phyloP scores from a whole-genome alignment of 2,888 invertebrate genomes.

The Eupithecia tripunctaria region DNA sequence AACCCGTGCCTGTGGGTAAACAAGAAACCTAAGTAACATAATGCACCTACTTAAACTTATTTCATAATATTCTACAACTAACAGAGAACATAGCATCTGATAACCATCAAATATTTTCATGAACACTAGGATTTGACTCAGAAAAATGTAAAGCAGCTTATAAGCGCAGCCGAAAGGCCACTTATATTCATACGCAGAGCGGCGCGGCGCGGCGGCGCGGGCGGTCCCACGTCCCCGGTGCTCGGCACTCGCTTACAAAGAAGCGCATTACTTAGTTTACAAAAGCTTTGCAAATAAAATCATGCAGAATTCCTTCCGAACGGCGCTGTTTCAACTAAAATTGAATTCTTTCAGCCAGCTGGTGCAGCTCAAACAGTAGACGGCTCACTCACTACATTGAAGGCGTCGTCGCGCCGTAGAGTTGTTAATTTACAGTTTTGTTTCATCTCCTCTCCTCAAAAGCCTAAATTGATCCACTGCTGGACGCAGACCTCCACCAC shows the following conservation, averaged over 20 bases:
- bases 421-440: neutral
- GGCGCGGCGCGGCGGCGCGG: too few relatives aligned
- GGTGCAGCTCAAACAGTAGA: slow-evolving; percentile 3
- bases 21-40: too few relatives aligned
- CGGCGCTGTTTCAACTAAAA: slow-evolving; percentile 45
- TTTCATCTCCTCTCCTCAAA: neutral
- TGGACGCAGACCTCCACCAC: too few relatives aligned
- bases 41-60: neutral
- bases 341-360: slow-evolving; percentile 45
- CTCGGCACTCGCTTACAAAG: slow-evolving; percentile 36
- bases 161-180: neutral
- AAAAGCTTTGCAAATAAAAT: slow-evolving; percentile 44
- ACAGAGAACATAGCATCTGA: neutral
- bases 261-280: slow-evolving; percentile 42
- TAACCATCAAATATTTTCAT: neutral
- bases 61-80: neutral
- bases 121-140: neutral
- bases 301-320: slow-evolving; percentile 41
- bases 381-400: neutral
- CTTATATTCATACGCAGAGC: neutral
- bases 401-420: neutral
- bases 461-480: too few relatives aligned
- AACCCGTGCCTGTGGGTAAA: neutral
- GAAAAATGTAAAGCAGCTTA: neutral
- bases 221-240: neutral